Evolutionary conservation across 2,113 vertebrate species (phyloP).

Genomic region (Rhagologus leucostigma): DNA sequence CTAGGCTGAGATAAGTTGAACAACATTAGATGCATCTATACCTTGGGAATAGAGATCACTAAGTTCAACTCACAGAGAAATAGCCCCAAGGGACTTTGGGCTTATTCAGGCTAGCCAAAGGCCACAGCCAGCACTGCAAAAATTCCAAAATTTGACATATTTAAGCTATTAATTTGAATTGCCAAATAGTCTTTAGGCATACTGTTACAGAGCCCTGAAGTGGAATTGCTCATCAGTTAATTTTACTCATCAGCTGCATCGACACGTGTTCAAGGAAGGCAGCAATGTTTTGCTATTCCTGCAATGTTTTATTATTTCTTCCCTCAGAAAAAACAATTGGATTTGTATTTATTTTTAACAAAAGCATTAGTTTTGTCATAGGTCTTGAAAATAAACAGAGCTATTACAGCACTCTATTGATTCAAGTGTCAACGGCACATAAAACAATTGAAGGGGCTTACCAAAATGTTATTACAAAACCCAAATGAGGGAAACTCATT

Average conservation of each 20-base stretch:
- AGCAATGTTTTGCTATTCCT: conserved; percentile 13
- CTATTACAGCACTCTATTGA: neutral
- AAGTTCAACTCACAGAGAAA: conserved; percentile 36
- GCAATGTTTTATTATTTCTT: neutral
- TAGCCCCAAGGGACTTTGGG: neutral
- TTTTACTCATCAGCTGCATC: conserved; percentile 52
- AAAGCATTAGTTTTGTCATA: neutral
- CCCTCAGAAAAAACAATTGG: neutral
- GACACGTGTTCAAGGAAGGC: neutral
- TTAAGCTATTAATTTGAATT: conserved; percentile 51
- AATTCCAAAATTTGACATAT: conserved; percentile 47
- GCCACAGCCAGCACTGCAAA: conserved; percentile 41
- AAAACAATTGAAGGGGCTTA: neutral
- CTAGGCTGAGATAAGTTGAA: conserved; percentile 49
- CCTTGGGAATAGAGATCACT: conserved; percentile 52
- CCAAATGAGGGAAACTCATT: neutral
- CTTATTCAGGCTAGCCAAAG: conserved; percentile 36
- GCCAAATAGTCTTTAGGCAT: conserved; percentile 23
- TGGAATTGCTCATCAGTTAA: neutral
- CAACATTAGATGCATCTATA: conserved; percentile 8
- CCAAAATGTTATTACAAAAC: neutral
- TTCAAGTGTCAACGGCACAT: neutral
- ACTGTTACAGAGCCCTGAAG: neutral
- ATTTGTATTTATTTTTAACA: neutral
- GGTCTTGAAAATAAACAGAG: neutral